Base-by-base conservation (phyloP, 2,888 invertebrate species). In the Nycteola revayana region DNA sequence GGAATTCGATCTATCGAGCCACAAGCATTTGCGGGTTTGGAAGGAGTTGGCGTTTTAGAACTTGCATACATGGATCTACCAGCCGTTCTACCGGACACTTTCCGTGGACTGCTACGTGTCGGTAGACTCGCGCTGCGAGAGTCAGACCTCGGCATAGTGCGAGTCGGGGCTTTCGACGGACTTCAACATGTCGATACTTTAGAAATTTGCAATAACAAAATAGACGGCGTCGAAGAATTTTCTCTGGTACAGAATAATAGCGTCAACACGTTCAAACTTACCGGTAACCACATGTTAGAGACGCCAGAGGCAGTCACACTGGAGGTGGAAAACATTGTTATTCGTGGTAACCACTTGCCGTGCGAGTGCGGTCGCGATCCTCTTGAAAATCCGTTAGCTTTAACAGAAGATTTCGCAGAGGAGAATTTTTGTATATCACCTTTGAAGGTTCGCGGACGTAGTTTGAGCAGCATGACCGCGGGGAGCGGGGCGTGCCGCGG, bases 361-460 rank as follows among this genome's bases (percentile, higher is more conserved):
- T 96, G 96, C 75, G 95, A 96, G 77, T 96, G 96, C 66, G 95
- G 95, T 56, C 94, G 94, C 63, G 92, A 94, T 36, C 90, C 96
- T 18, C 84, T 95, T 32, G 92, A 93, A 35, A 94, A 94, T 44
- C 94, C 95, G 21, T 83, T 96, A 46, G 94, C 93, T 10, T 91
- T 94, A 42, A 82, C 84, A 29, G 78, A 80, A 38, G 92, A 93
- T 39, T 95, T 95, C 65, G 88, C 93, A 41, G 90, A 92, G 36
- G 93, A 92, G 59, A 96, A 96, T 78, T 94, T 91, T 75, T 96
- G 96, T 85, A 95, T 96, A 67, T 95, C 95, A 9, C 96, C 96
- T 37, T 85, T 95, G 57, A 94, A 95, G 73, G 92, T 94, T 49
- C 95, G 96, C 51, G 95, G 95, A 0, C 91, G 93, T 48, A 91